phyloP scores from a whole-genome alignment of 2,888 invertebrate genomes.

The Anthrax anthrax region DNA sequence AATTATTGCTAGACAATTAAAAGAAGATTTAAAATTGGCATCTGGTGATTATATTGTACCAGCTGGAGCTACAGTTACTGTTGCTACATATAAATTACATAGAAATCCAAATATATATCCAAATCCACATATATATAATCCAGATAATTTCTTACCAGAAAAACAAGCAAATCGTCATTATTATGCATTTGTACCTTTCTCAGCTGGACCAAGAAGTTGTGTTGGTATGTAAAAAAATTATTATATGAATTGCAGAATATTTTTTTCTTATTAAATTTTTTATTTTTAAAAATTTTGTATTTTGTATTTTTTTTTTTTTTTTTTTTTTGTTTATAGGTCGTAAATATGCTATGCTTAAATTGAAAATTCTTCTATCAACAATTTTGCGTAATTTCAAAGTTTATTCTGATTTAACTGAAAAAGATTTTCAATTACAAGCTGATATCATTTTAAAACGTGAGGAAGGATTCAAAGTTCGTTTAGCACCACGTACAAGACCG shows the following conservation, averaged over 20 bases:
- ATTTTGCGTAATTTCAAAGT: constrained; percentile 58
- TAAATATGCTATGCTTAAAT: constrained; percentile 66
- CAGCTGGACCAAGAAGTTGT: constrained; percentile 68
- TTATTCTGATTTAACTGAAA: constrained; percentile 49
- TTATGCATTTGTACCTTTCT: constrained; percentile 69
- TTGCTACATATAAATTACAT: constrained; percentile 54
- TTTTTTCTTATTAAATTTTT: constrained; percentile 5
- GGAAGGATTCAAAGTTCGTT: constrained; percentile 58
- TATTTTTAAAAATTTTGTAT: not conserved
- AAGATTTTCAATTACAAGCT: constrained; percentile 56
- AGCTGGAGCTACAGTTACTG: constrained; percentile 50
- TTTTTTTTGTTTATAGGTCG: constrained; percentile 40
- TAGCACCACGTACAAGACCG: constrained; percentile 43
- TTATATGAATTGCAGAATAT: not conserved
- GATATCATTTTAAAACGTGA: constrained; percentile 65
- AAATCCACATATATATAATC: constrained; percentile 63
- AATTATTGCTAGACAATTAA: constrained; percentile 55
- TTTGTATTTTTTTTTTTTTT: not conserved
- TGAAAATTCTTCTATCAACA: constrained; percentile 63
- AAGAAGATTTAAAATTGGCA: constrained; percentile 56
- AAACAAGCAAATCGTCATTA: constrained; percentile 62
- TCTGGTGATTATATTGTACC: constrained; percentile 53
- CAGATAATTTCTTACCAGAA: constrained; percentile 75
- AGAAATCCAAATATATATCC: constrained; percentile 56
- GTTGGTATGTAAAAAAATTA: constrained; percentile 45